Base-by-base conservation (phyloP, 2,888 invertebrate genomes). In the Drosophila greeni region DNA sequence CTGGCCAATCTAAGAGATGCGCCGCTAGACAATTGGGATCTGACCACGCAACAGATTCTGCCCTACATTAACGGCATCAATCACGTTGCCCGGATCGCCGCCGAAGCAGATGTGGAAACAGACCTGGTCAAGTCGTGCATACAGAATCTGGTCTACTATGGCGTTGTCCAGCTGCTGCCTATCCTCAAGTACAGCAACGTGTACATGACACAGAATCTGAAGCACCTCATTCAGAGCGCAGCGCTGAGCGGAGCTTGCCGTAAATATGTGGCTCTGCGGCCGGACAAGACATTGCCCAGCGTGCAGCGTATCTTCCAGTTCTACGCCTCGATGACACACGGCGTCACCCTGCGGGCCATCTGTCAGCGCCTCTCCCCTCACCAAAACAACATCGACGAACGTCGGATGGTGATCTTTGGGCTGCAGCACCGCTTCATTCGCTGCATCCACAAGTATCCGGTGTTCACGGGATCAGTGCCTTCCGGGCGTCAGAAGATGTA, bases 41-140 rank as follows among this genome's bases (percentile, higher is more conserved):
- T 98, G 33, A 97, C 97, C 1, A 97, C 98, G 1, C 94, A 96
- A 87, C 97, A 87, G 88, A 87, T 86, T 47, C 68, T 96, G 26
- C 95, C 96, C 0, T 95, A 94, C 84, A 95, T 98, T 51, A 95
- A 98, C 88, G 97, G 98, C 0, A 95, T 95, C 84, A 96, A 97
- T 88, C 97, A 98, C 87, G 93, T 98, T 5, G 93, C 95, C 0
- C 94, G 95, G 82, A 97, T 98, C 70, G 95, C 97, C 0, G 92
- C 93, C 0, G 94, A 96, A 83, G 95, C 97, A 0, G 96, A 97
- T 84, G 97, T 98, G 0, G 97, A 98, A 87, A 95, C 95, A 73
- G 95, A 96, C 87, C 91, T 98, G 33, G 98, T 98, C 0, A 98
- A 98, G 88, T 95, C 96, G 0, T 97, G 97, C 87, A 93, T 98